These are phyloP conservation scores for Poeciliopsis gracilis DNA, from an alignment of 2,797 vertebrate genomes.

Conservation along the genomic window DNA sequence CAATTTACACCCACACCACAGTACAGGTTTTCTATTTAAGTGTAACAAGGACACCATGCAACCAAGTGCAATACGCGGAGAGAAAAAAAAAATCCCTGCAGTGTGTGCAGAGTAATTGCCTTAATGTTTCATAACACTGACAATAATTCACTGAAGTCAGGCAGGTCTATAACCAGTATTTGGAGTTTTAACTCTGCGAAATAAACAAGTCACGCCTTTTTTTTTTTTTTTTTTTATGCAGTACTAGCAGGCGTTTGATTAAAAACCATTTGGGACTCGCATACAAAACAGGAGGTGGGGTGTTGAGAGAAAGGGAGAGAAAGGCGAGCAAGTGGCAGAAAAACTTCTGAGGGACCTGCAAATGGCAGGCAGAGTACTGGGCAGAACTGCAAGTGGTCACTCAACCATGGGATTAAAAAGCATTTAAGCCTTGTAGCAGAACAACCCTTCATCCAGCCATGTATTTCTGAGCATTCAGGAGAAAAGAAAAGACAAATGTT, in stretches of 20 bases:
- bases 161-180: constrained; percentile 53
- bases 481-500: constrained; percentile 64
- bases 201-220: constrained; percentile 57
- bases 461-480: constrained; percentile 68
- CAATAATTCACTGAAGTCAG: constrained; percentile 55
- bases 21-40: constrained; percentile 68
- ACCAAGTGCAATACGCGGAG: constrained; percentile 65
- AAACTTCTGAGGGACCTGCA: constrained; percentile 69
- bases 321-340: constrained; percentile 43
- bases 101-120: constrained; percentile 56
- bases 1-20: constrained; percentile 71
- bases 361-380: constrained; percentile 67
- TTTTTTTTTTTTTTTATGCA: constrained; percentile 42
- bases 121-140: constrained; percentile 64
- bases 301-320: constrained; percentile 23
- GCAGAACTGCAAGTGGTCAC: constrained; percentile 75
- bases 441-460: constrained; percentile 44
- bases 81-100: constrained; percentile 49
- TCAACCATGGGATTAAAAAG: constrained; percentile 84
- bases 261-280: constrained; percentile 64
- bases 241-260: constrained; percentile 70
- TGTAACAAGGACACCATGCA: constrained; percentile 66
- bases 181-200: constrained; percentile 55
- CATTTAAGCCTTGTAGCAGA: constrained; percentile 79
- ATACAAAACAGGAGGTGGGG: constrained; percentile 61